These are phyloP conservation scores for Plestiodon gilberti DNA, from an alignment of 2,113 vertebrate species.

Conservation along the genomic window DNA sequence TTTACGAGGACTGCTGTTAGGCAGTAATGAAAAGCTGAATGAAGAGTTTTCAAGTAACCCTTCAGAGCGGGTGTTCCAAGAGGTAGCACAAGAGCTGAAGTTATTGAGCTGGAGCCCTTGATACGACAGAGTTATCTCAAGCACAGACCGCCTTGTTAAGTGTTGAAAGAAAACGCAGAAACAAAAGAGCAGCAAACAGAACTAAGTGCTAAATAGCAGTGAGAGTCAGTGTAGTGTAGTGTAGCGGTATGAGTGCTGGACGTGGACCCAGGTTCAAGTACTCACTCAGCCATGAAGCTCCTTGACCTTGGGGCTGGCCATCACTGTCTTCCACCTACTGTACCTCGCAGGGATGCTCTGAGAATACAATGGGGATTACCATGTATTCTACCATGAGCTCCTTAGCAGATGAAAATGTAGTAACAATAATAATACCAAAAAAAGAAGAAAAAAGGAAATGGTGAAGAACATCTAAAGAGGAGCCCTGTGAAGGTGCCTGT, in stretches of 20 bases:
- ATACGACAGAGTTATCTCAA: not conserved
- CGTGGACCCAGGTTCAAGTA: not conserved
- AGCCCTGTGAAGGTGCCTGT: too few species aligned
- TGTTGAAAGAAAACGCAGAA: not conserved
- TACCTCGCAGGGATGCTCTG: fast-evolving
- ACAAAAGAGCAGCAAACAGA: not conserved
- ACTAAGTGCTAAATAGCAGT: not conserved
- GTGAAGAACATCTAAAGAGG: too few species aligned
- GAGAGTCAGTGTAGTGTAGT: not conserved
- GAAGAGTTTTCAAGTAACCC: not conserved
- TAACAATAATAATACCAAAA: too few species aligned
- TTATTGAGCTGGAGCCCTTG: not conserved
- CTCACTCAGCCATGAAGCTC: not conserved
- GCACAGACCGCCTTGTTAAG: not conserved
- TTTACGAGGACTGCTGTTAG: conserved; percentile 12
- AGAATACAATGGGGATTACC: too few species aligned
- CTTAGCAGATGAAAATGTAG: too few species aligned
- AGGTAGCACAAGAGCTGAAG: not conserved
- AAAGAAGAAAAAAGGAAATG: not conserved
- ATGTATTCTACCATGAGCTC: too few species aligned
- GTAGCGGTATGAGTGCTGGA: not conserved
- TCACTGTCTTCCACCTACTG: too few species aligned
- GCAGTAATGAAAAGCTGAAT: not conserved
- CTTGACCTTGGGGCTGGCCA: not conserved
- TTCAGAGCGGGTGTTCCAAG: conserved; percentile 7